These are phyloP conservation scores for Cotesia vestalis DNA, from an alignment of 1,140 invertebrate species.

Conservation along the genomic window DNA sequence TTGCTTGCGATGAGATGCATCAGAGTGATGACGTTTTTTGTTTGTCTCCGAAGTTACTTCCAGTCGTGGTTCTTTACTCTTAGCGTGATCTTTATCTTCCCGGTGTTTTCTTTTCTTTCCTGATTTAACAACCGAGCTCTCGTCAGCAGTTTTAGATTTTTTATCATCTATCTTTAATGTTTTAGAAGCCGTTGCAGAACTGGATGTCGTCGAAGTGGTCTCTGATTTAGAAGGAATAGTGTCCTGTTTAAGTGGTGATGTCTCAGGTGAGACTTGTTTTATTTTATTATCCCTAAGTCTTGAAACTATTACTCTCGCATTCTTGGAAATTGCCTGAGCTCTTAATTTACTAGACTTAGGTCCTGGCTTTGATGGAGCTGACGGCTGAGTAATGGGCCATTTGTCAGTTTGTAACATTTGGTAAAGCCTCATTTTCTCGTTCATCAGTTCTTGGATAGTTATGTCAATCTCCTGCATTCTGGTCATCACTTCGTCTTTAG, in stretches of 20 bases:
- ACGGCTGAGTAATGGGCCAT: slow-evolving; percentile 6
- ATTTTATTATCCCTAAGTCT: background rate
- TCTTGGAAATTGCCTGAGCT: background rate
- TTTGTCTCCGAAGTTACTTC: background rate
- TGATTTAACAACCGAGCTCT: background rate
- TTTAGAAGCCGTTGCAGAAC: background rate
- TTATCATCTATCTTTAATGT: slow-evolving; percentile 26
- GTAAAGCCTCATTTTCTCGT: slow-evolving; percentile 59
- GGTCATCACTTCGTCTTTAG: slow-evolving; percentile 48
- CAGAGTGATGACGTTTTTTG: background rate
- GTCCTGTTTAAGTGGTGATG: slow-evolving; percentile 2
- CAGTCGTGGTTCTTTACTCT: slow-evolving; percentile 16
- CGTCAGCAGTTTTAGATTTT: background rate
- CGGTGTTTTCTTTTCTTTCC: slow-evolving; percentile 19
- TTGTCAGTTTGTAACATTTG: slow-evolving; percentile 48
- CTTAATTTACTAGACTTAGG: background rate
- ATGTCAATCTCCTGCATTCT: slow-evolving; percentile 62
- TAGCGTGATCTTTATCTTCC: slow-evolving; percentile 29
- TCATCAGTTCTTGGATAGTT: slow-evolving; percentile 58
- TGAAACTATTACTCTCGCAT: background rate
- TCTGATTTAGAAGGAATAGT: slow-evolving; percentile 19
- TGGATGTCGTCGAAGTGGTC: background rate
- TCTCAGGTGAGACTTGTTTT: background rate
- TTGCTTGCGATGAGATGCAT: slow-evolving; percentile 8
- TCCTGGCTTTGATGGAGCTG: background rate